Conservation (phyloP, 2,888 invertebrate genomes). For the Cremastinae sp. region DNA sequence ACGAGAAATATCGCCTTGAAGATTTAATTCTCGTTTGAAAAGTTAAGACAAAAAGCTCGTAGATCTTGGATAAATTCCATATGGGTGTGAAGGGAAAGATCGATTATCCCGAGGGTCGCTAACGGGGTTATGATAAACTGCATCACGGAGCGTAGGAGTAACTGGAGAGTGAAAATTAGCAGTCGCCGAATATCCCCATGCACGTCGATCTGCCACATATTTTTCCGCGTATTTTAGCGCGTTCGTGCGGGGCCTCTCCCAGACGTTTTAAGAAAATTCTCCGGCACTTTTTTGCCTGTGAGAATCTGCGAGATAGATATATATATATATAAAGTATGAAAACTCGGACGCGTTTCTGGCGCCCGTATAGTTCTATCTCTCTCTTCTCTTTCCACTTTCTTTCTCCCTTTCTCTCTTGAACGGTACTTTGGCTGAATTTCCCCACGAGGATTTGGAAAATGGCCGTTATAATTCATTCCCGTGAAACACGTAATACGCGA, state of each 20-base stretch:
- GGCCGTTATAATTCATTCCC: constrained; percentile 57
- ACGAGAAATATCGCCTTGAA: no score
- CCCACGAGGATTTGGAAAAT: constrained; percentile 55
- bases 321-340: constrained; percentile 53
- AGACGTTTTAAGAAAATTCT: constrained; percentile 55
- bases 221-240: constrained; percentile 35
- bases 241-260: constrained; percentile 7
- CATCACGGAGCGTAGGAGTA: constrained; percentile 29
- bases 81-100: constrained; percentile 27
- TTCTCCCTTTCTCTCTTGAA: constrained; percentile 48
- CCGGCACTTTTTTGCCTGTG: constrained; percentile 40
- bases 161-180: constrained; percentile 59
- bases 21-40: no score
- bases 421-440: constrained; percentile 58
- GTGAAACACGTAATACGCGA: constrained; percentile 37
- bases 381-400: constrained; percentile 41
- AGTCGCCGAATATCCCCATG: constrained; percentile 21
- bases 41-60: neutral
- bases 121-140: constrained; percentile 23
- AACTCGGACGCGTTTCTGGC: constrained; percentile 37
- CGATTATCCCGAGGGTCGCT: constrained; percentile 12
- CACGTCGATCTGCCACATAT: constrained; percentile 41
- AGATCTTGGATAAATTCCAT: constrained; percentile 15
- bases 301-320: constrained; percentile 42
- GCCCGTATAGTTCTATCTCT: constrained; percentile 39